These are phyloP conservation scores for Sylvia atricapilla DNA, from an alignment of 2,113 vertebrate species.

Conservation along the genomic window DNA sequence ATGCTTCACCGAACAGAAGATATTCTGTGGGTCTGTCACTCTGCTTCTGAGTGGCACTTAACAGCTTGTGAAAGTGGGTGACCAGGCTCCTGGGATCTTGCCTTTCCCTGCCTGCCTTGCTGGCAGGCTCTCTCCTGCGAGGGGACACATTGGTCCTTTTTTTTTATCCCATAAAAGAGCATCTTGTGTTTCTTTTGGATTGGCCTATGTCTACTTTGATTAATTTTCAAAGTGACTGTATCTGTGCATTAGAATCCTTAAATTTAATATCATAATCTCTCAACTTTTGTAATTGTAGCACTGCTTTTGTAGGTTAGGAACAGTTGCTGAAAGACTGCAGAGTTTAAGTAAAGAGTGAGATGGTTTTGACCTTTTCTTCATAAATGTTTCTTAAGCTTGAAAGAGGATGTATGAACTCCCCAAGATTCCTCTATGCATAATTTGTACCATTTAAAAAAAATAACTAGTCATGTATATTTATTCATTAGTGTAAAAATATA, in stretches of 20 bases:
- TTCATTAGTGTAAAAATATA: neutral
- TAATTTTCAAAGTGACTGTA: neutral
- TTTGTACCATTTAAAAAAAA: neutral
- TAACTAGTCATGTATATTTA: neutral
- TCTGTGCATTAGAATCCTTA: neutral
- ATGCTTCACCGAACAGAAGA: neutral
- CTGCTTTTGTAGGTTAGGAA: neutral
- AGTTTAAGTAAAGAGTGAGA: neutral
- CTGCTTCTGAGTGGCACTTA: neutral
- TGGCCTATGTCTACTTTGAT: fast-evolving
- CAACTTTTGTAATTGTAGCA: neutral
- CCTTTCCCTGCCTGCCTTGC: neutral
- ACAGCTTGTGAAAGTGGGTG: neutral
- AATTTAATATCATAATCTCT: neutral
- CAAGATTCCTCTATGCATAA: neutral
- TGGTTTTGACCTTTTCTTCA: neutral
- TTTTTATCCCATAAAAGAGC: neutral
- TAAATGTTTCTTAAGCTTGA: neutral
- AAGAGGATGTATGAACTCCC: neutral
- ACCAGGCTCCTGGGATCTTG: neutral
- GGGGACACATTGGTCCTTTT: neutral
- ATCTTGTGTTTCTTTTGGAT: neutral
- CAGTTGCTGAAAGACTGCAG: neutral
- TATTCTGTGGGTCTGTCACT: neutral
- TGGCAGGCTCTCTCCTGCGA: neutral